These are phyloP conservation scores for Uromys caudimaculatus DNA, from an alignment of 2,797 vertebrate species.

Conservation along the genomic window DNA sequence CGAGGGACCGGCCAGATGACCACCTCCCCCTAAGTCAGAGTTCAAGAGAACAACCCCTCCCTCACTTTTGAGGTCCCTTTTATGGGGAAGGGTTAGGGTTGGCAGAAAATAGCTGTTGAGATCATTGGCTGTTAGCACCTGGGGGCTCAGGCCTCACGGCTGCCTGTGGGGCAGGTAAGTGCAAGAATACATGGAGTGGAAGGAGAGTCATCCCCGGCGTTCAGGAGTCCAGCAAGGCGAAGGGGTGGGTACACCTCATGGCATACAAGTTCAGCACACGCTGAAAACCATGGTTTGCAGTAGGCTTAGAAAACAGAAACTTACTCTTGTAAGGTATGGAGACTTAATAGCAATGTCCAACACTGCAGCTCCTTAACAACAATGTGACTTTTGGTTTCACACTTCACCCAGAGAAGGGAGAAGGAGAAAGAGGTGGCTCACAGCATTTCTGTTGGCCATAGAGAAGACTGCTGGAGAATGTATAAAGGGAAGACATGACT, in stretches of 20 bases:
- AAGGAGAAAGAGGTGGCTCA: background rate
- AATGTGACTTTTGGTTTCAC: too few relatives aligned
- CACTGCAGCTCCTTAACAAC: too few relatives aligned
- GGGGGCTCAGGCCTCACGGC: background rate
- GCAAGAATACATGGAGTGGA: background rate
- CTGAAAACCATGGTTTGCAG: background rate
- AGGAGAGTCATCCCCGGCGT: background rate
- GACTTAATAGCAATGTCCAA: background rate
- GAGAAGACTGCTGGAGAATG: too few relatives aligned
- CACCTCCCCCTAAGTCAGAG: too few relatives aligned
- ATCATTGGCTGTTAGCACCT: background rate
- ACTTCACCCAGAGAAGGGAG: background rate
- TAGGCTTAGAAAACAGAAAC: background rate
- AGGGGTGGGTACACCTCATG: background rate
- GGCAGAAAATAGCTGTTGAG: too few relatives aligned
- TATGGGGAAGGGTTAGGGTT: too few relatives aligned
- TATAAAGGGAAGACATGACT: too few relatives aligned
- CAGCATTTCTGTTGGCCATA: background rate
- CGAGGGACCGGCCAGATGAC: background rate
- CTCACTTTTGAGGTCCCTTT: too few relatives aligned
- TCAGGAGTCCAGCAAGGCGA: background rate
- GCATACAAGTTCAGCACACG: background rate
- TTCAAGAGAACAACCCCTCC: background rate
- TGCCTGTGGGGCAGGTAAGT: background rate
- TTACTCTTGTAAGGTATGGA: background rate